Conservation (phyloP, 1,140 invertebrate species). For the Phymorhynchus buccinoides region DNA sequence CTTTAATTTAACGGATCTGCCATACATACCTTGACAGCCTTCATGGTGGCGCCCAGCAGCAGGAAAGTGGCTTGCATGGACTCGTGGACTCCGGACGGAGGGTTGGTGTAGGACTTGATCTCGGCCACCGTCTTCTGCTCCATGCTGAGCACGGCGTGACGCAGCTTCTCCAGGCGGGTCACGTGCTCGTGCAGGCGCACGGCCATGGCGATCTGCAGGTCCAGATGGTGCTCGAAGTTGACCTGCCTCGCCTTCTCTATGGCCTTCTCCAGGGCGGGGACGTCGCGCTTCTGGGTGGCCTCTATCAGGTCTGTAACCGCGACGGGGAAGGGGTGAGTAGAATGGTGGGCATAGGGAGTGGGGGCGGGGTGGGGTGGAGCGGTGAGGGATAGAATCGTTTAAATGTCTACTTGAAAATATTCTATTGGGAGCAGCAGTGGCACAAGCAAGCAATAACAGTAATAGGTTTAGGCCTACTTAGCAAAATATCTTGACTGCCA, state of each 20-base stretch:
- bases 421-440: too few species aligned
- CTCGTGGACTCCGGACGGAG: slow-evolving; percentile 66
- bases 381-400: too few species aligned
- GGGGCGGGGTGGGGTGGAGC: not conserved
- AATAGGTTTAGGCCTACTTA: too few species aligned
- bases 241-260: slow-evolving; percentile 56
- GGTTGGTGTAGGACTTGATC: slow-evolving; percentile 62
- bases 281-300: slow-evolving; percentile 58
- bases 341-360: not conserved
- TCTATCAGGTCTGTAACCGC: slow-evolving; percentile 57
- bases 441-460: too few species aligned
- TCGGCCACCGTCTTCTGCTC: slow-evolving; percentile 67
- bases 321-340: not conserved
- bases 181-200: slow-evolving; percentile 62
- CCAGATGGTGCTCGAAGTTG: slow-evolving; percentile 62
- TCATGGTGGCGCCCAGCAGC: slow-evolving; percentile 58
- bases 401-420: too few species aligned
- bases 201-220: slow-evolving; percentile 65
- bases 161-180: slow-evolving; percentile 63
- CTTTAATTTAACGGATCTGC: too few species aligned
- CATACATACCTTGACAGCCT: slow-evolving; percentile 66
- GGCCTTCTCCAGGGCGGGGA: slow-evolving; percentile 57
- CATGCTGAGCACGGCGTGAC: slow-evolving; percentile 64
- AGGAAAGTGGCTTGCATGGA: slow-evolving; percentile 64
- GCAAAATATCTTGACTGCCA: too few species aligned